phyloP scores from a whole-genome alignment of 1,140 invertebrate species.

The Brachionus sp. region DNA sequence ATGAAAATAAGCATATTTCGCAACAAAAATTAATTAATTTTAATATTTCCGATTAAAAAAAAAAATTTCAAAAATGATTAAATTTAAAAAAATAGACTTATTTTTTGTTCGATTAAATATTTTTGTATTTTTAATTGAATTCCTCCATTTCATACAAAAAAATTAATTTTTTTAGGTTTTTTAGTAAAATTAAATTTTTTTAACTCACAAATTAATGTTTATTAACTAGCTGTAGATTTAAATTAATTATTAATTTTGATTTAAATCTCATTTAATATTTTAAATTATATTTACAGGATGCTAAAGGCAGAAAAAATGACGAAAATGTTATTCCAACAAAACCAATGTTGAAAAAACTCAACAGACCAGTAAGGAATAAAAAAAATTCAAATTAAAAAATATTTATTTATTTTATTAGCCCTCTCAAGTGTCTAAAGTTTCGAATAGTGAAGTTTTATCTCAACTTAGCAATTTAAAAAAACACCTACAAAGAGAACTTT shows the following conservation, averaged over 20 bases:
- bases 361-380: neutral
- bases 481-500: conserved; percentile 25
- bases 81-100: too few relatives aligned
- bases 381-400: neutral
- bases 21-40: too few relatives aligned
- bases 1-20: too few relatives aligned
- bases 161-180: too few relatives aligned
- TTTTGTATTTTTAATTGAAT: too few relatives aligned
- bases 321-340: conserved; percentile 19
- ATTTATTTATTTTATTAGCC: neutral
- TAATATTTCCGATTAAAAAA: too few relatives aligned
- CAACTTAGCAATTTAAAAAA: conserved; percentile 28
- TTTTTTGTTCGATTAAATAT: too few relatives aligned
- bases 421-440: neutral
- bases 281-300: neutral
- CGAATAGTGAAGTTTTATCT: conserved; percentile 37
- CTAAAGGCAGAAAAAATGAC: neutral
- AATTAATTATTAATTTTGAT: neutral
- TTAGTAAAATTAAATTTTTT: neutral
- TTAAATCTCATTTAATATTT: neutral
- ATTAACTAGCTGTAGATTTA: neutral
- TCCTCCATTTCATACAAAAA: too few relatives aligned
- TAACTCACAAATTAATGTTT: neutral
- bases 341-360: neutral
- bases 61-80: too few relatives aligned